These are phyloP conservation scores for Watsonalla cultraria DNA, from an alignment of 2,888 invertebrate species.

Conservation along the genomic window DNA sequence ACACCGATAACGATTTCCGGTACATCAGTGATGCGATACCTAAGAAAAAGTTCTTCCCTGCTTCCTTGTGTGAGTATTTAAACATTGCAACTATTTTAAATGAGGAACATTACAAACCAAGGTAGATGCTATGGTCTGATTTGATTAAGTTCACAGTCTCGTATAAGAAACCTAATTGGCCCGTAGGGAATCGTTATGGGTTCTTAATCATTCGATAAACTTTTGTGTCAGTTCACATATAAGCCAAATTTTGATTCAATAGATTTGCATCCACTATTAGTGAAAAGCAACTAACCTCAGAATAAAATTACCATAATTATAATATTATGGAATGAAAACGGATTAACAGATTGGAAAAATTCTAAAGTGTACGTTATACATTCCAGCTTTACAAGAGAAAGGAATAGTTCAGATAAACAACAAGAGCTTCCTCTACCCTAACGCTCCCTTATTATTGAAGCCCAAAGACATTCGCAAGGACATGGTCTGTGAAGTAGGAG, in stretches of 20 bases:
- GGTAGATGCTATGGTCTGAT: no score
- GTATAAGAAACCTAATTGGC: no score
- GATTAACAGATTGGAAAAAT: not conserved
- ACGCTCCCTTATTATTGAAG: slow-evolving; percentile 77
- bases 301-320: not conserved
- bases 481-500: slow-evolving; percentile 55
- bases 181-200: no score
- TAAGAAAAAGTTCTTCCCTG: slow-evolving; percentile 69
- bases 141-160: no score
- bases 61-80: slow-evolving; percentile 65
- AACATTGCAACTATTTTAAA: no score
- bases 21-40: slow-evolving; percentile 72
- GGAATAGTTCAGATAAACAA: slow-evolving; percentile 78
- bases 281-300: not conserved
- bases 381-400: slow-evolving; percentile 47
- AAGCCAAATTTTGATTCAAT: no score
- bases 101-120: no score
- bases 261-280: slow-evolving; percentile 2
- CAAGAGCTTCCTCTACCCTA: slow-evolving; percentile 79
- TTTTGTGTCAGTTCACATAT: no score
- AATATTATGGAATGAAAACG: no score
- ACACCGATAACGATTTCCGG: slow-evolving; percentile 70
- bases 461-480: slow-evolving; percentile 56
- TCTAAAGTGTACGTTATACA: not conserved
- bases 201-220: no score